Evolutionary conservation across 2,888 invertebrate species (phyloP).

Genomic region (Bugula neritina): DNA sequence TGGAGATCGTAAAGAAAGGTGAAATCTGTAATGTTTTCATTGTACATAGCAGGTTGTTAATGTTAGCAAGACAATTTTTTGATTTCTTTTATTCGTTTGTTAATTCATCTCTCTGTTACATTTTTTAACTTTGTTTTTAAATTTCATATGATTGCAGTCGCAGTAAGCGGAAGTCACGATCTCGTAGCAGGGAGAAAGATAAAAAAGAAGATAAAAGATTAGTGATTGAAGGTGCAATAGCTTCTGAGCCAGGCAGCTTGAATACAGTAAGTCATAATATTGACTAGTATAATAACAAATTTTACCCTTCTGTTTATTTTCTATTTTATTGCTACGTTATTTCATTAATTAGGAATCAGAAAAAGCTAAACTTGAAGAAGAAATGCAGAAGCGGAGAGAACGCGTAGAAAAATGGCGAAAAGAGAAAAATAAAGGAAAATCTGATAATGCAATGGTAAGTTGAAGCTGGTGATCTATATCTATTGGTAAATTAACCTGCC

Average conservation of each 20-base stretch:
- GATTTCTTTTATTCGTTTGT: no score
- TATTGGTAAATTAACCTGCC: no score
- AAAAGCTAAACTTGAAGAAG: constrained; percentile 65
- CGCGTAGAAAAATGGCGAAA: constrained; percentile 93
- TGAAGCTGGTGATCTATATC: no score
- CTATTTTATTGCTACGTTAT: no score
- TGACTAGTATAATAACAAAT: background rate
- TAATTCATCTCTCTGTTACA: no score
- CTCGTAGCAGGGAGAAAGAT: constrained; percentile 32
- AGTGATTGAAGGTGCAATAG: constrained; percentile 36
- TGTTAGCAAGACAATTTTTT: no score
- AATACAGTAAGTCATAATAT: constrained; percentile 27
- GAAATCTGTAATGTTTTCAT: no score
- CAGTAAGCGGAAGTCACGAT: constrained; percentile 30
- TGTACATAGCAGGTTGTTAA: no score
- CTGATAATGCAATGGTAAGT: constrained; percentile 8
- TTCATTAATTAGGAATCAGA: constrained; percentile 48
- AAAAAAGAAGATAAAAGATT: constrained; percentile 29
- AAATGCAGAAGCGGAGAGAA: constrained; percentile 92
- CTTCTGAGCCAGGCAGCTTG: constrained; percentile 33
- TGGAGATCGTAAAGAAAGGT: constrained; percentile 25
- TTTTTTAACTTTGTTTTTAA: background rate
- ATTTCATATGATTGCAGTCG: background rate
- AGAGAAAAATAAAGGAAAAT: constrained; percentile 79
- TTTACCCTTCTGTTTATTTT: no score